Evolutionary conservation across 2,113 vertebrate species (phyloP).

Genomic region (Mesocricetus auratus): DNA sequence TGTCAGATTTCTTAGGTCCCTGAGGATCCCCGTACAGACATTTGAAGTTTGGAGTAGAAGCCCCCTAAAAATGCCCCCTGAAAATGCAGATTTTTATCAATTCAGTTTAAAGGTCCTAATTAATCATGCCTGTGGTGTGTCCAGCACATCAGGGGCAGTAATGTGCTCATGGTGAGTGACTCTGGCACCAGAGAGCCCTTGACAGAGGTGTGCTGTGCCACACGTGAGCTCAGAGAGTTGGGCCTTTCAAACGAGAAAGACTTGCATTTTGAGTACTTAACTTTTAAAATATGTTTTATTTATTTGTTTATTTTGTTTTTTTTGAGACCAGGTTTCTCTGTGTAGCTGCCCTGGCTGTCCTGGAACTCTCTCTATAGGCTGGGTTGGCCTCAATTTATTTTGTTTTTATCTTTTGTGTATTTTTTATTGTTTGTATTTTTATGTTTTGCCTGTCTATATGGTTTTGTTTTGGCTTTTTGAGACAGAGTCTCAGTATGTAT

Average conservation of each 20-base stretch:
- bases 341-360: background rate
- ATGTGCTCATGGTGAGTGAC: background rate
- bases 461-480: background rate
- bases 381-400: background rate
- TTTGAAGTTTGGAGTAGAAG: background rate
- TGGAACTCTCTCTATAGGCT: background rate
- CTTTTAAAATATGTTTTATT: background rate
- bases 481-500: background rate
- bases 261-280: background rate
- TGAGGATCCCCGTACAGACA: background rate
- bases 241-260: background rate
- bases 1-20: background rate
- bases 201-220: fast-evolving
- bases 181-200: fast-evolving
- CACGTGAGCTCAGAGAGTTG: too few species aligned
- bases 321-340: background rate
- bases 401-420: too few species aligned
- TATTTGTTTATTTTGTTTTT: background rate
- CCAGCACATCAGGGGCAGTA: background rate
- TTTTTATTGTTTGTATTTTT: background rate
- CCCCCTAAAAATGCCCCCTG: background rate
- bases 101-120: background rate
- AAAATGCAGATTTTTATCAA: background rate
- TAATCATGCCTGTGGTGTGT: background rate
- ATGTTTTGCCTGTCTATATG: background rate